phyloP scores from a whole-genome alignment of 1,140 invertebrate species.

The Drosophila sp. region DNA sequence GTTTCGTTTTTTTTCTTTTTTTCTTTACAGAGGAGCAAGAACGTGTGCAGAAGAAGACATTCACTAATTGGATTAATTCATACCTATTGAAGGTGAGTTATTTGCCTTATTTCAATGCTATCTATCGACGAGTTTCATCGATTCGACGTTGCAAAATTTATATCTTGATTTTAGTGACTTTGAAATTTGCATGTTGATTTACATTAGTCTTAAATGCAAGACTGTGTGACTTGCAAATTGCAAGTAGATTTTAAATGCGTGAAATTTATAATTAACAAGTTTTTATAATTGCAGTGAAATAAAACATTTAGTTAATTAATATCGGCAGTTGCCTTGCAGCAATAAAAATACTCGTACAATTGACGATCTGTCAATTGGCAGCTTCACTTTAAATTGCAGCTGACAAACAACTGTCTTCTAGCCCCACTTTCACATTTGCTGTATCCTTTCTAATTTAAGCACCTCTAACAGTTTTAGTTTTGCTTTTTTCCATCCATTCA shows the following conservation, averaged over 20 bases:
- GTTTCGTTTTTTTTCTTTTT: slow-evolving; percentile 66
- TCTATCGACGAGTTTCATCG: slow-evolving; percentile 45
- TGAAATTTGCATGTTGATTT: slow-evolving; percentile 75
- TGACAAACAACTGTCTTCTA: slow-evolving; percentile 35
- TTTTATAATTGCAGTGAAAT: slow-evolving; percentile 11
- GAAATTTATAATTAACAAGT: slow-evolving; percentile 23
- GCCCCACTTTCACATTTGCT: slow-evolving; percentile 35
- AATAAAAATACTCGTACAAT: not conserved
- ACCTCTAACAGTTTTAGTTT: slow-evolving; percentile 32
- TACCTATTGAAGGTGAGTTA: slow-evolving; percentile 95
- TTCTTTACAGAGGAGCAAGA: slow-evolving; percentile 98
- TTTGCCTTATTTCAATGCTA: slow-evolving; percentile 37
- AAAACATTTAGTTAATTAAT: not conserved
- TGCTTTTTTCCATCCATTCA: slow-evolving; percentile 32
- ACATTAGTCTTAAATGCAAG: slow-evolving; percentile 29
- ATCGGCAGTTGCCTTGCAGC: not conserved
- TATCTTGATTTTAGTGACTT: slow-evolving; percentile 53
- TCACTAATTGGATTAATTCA: slow-evolving; percentile 99
- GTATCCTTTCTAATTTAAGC: slow-evolving; percentile 57
- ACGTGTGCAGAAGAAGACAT: slow-evolving; percentile 99
- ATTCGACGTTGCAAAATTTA: slow-evolving; percentile 53
- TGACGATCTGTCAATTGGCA: slow-evolving; percentile 1
- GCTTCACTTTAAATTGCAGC: slow-evolving; percentile 17
- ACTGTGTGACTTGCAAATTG: slow-evolving; percentile 42
- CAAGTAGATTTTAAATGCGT: not conserved